Base-by-base conservation (phyloP, 2,797 vertebrate genomes). In the Discoglossus pictus region DNA sequence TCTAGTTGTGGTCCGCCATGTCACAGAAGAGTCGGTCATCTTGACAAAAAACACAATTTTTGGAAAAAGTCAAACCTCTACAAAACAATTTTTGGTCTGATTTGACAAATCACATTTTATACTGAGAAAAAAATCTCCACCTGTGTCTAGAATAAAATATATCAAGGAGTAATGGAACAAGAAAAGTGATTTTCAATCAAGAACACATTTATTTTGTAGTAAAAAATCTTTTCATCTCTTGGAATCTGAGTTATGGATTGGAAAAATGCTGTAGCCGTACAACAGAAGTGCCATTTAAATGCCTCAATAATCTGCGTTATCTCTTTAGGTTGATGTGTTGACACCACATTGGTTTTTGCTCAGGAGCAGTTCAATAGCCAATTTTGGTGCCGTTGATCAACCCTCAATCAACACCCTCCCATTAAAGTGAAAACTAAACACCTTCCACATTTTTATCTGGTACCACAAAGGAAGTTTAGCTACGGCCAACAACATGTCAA, bases 401-500 rank as follows among this genome's bases (percentile, higher is more conserved):
- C 74, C 61, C 65, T 69, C 31, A 25, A 61, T 74, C 67, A 72
- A 53, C 47, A 4, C 17, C 65, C 73, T 50, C 23, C 1, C 11
- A 25, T 24, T n/a, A 4, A 9, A 12, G 20, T 21, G 13, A 20
- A 39, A 54, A 61, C 43, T 9, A 4, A 21, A 7, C 23, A 38
- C 20, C 35, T 53, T 47, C 31, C 54, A 23, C 39, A 62, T 73
- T 77, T 72, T 72, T 79, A 79, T 78, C 65, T 66, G 53, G 51
- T 60, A 74, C 61, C 31, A 7, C n/a, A 42, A 64, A 47, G 13
- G 25, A 39, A 70, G 53, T 56, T 73, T 66, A 0, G 0, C 71
- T 75, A 43, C 43, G 58, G 7, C 20, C 39, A 43, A 55, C 46
- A 24, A 78, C 76, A 73, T 73, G 79, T 77, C 78, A 74, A 54